Evolutionary conservation across 2,113 vertebrate species (phyloP).

Genomic region (Myotis yumanensis): DNA sequence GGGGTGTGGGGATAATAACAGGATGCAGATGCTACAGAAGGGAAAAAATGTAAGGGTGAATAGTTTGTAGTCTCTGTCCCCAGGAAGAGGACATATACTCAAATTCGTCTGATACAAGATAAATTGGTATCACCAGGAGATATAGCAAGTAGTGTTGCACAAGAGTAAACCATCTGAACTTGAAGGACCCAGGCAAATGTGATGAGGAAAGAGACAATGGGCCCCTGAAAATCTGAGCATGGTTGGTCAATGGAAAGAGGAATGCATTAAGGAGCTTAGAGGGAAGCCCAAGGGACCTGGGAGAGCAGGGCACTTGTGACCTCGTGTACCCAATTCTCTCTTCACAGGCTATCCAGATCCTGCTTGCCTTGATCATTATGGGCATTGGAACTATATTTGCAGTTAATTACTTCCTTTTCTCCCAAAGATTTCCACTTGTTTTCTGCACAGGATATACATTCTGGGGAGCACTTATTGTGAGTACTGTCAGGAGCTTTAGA

Average conservation of each 20-base stretch:
- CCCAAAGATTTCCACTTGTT: conserved; percentile 5
- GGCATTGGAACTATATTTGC: conserved; percentile 51
- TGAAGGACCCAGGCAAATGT: too few relatives aligned
- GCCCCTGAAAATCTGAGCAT: background rate
- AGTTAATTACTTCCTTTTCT: background rate
- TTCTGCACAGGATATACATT: conserved; percentile 60
- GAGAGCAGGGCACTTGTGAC: background rate
- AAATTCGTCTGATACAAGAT: background rate
- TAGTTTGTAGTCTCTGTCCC: background rate
- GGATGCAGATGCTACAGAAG: background rate
- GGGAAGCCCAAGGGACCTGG: too few relatives aligned
- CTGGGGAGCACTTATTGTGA: conserved; percentile 71
- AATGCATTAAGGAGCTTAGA: too few relatives aligned
- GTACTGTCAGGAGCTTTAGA: conserved; percentile 25
- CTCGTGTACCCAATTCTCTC: background rate
- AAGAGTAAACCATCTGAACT: background rate
- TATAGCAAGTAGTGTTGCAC: background rate
- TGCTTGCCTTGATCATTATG: conserved; percentile 53
- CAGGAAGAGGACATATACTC: background rate
- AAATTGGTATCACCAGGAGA: background rate
- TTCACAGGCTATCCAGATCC: conserved; percentile 66
- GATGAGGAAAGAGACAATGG: too few relatives aligned
- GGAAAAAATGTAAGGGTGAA: background rate
- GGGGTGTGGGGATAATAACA: background rate
- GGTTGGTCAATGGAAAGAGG: background rate